Conservation (phyloP, 2,113 vertebrate species). For the Panthera uncia region DNA sequence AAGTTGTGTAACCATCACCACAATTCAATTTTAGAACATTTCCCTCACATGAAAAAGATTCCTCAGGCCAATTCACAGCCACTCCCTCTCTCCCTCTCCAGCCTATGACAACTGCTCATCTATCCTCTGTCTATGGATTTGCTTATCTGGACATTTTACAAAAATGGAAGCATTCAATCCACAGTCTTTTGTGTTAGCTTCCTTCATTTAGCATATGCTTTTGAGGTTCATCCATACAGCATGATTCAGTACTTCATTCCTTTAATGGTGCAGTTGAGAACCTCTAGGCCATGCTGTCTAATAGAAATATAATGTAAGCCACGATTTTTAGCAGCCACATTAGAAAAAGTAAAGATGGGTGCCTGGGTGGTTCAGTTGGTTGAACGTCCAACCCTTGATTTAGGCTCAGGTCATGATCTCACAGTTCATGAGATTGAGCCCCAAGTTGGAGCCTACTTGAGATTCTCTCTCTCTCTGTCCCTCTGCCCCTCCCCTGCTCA, state of each 20-base stretch:
- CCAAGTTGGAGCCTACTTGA: too few relatives aligned
- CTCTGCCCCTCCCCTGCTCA: too few relatives aligned
- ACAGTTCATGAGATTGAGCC: too few relatives aligned
- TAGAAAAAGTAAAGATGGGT: background rate
- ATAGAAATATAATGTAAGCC: background rate
- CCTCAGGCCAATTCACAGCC: background rate
- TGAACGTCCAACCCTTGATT: too few relatives aligned
- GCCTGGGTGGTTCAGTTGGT: too few relatives aligned
- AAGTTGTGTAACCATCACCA: background rate
- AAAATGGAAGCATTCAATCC: background rate
- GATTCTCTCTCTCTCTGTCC: too few relatives aligned
- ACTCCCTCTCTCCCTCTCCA: background rate
- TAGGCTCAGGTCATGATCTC: too few relatives aligned
- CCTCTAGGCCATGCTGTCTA: background rate
- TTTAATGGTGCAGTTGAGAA: background rate
- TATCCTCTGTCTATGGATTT: background rate
- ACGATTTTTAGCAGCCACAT: background rate
- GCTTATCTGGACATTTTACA: background rate
- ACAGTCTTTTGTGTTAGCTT: background rate
- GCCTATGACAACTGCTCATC: background rate
- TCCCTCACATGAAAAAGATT: background rate
- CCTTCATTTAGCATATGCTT: background rate
- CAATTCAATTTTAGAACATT: background rate
- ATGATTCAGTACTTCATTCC: background rate
- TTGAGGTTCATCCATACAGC: background rate